Evolutionary conservation across 2,797 vertebrate genomes (phyloP).

Genomic region (Xerus rutilus): DNA sequence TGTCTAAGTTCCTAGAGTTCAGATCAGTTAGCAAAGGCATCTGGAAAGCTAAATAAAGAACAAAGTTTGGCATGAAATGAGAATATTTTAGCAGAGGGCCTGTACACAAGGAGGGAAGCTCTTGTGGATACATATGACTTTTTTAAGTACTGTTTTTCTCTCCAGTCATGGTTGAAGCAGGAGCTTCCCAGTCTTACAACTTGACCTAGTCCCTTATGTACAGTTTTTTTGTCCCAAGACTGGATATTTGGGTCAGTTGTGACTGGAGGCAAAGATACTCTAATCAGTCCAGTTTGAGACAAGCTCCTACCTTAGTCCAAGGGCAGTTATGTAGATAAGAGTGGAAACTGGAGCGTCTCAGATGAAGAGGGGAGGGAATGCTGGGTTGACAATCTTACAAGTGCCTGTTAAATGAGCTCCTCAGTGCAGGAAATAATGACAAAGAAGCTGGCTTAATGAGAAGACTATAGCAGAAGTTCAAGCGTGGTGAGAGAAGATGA

Average conservation of each 20-base stretch:
- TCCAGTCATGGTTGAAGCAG: background rate
- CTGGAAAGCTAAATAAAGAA: slow-evolving; percentile 11
- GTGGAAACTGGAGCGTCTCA: background rate
- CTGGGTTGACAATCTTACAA: background rate
- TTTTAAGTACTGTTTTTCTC: background rate
- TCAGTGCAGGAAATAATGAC: background rate
- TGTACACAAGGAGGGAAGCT: background rate
- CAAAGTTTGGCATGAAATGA: background rate
- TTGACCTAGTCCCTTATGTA: background rate
- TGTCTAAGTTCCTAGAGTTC: background rate
- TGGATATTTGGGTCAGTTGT: background rate
- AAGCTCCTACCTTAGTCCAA: background rate
- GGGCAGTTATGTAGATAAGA: background rate
- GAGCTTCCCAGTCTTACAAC: background rate
- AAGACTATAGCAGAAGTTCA: background rate
- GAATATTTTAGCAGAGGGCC: background rate
- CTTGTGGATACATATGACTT: background rate
- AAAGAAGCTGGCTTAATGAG: background rate
- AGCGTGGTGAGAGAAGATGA: background rate
- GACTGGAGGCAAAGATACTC: background rate
- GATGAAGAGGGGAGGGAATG: background rate
- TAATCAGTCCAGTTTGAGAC: background rate
- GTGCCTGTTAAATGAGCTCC: background rate
- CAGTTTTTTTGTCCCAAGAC: background rate
- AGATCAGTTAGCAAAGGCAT: slow-evolving; percentile 31